Evolutionary conservation across 2,888 invertebrate genomes (phyloP).

Genomic region (Cheiracanthium punctorium): DNA sequence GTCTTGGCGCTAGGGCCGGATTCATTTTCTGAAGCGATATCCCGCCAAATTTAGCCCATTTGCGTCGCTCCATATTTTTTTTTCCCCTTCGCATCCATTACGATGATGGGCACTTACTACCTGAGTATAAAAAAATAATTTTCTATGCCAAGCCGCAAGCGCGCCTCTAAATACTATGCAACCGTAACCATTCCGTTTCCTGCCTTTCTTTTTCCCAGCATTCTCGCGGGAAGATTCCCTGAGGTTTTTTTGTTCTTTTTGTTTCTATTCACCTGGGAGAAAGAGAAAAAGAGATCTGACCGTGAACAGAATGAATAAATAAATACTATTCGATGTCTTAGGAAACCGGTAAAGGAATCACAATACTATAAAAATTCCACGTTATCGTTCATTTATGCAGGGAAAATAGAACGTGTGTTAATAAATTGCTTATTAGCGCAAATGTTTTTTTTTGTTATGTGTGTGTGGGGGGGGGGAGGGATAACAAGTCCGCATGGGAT

Average conservation of each 20-base stretch:
- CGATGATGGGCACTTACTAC: not conserved
- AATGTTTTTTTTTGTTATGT: too few species aligned
- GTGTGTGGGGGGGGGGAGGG: too few species aligned
- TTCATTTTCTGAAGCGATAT: not conserved
- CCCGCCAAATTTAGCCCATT: not conserved
- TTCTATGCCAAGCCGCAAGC: not conserved
- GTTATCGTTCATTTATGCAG: too few species aligned
- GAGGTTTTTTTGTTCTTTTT: not conserved
- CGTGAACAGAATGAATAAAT: not conserved
- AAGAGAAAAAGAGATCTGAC: not conserved
- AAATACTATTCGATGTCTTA: too few species aligned
- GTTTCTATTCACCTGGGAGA: too few species aligned
- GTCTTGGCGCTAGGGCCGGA: too few species aligned
- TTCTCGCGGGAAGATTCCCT: not conserved
- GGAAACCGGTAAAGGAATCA: too few species aligned
- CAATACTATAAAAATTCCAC: too few species aligned
- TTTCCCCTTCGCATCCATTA: not conserved
- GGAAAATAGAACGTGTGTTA: too few species aligned
- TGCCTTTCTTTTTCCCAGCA: not conserved
- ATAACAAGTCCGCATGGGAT: too few species aligned
- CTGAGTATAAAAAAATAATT: not conserved
- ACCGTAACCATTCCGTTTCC: slow-evolving; percentile 14
- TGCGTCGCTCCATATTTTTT: not conserved
- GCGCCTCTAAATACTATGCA: not conserved
- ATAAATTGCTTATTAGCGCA: too few species aligned